Conservation (phyloP, 2,888 invertebrate species). For the Euzetes globulus region DNA sequence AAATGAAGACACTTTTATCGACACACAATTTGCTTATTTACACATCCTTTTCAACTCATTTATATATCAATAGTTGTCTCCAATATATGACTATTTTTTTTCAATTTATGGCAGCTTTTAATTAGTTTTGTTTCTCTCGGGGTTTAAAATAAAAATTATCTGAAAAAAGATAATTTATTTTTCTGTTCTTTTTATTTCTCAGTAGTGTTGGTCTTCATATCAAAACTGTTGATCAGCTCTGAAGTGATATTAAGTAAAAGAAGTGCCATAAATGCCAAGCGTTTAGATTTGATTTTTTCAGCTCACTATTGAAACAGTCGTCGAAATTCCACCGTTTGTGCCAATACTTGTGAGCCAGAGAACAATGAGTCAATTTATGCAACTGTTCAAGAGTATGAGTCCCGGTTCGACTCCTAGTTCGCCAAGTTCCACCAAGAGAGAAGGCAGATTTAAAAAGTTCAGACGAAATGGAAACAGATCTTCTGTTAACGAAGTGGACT, state of each 20-base stretch:
- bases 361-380: conserved; percentile 13
- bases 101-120: neutral
- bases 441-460: neutral
- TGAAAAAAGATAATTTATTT: neutral
- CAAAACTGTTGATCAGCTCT: neutral
- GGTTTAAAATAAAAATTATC: neutral
- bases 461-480: neutral
- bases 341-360: neutral
- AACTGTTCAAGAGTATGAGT: neutral
- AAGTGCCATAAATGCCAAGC: too few species aligned
- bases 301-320: neutral
- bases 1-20: neutral
- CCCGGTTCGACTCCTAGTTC: neutral
- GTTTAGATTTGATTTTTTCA: neutral
- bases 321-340: neutral
- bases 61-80: neutral
- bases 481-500: neutral
- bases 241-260: neutral
- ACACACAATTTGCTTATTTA: conserved; percentile 11
- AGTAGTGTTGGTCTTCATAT: neutral
- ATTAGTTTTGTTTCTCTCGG: neutral
- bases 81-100: neutral
- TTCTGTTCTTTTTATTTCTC: neutral
- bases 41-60: conserved; percentile 6
- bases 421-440: neutral